A percentile compares a stretch with the other conserved stretches of the same genome.
Conservation (phyloP, 2,797 vertebrate species). For the Crenichthys baileyi region DNA sequence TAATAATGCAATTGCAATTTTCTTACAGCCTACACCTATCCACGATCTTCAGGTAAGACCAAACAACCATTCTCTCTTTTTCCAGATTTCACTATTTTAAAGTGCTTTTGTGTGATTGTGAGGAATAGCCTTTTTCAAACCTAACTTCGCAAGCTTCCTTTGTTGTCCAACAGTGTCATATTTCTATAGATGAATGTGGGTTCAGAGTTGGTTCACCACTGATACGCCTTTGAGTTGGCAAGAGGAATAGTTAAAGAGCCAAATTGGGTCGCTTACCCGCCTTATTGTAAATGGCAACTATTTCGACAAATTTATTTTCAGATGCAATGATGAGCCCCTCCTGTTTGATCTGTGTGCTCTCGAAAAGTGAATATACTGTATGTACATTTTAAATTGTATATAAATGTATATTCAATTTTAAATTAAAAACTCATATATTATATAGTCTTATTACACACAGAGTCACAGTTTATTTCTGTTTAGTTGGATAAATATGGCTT, state of each 20-base stretch:
- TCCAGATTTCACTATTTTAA: slow-evolving; percentile 17
- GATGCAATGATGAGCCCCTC: background rate
- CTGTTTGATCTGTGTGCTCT: background rate
- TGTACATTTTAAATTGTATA: background rate
- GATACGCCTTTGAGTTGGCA: background rate
- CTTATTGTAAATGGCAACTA: background rate
- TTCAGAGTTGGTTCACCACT: background rate
- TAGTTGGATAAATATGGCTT: background rate
- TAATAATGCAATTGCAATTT: slow-evolving; percentile 43
- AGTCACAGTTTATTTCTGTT: background rate
- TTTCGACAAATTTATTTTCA: background rate
- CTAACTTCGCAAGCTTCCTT: background rate
- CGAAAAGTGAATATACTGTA: background rate
- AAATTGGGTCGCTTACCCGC: background rate
- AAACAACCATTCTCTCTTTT: slow-evolving; percentile 2
- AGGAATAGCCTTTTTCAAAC: background rate
- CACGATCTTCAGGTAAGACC: slow-evolving; percentile 88
- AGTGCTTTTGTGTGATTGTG: background rate
- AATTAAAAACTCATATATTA: no score
- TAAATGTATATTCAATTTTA: no score
- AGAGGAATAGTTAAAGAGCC: background rate
- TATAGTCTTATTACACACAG: no score
- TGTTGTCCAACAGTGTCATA: background rate
- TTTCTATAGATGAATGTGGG: background rate
- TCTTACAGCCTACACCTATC: slow-evolving; percentile 92